Evolutionary conservation across 2,888 invertebrate genomes (phyloP).

Genomic region (Amphipoea lucens): DNA sequence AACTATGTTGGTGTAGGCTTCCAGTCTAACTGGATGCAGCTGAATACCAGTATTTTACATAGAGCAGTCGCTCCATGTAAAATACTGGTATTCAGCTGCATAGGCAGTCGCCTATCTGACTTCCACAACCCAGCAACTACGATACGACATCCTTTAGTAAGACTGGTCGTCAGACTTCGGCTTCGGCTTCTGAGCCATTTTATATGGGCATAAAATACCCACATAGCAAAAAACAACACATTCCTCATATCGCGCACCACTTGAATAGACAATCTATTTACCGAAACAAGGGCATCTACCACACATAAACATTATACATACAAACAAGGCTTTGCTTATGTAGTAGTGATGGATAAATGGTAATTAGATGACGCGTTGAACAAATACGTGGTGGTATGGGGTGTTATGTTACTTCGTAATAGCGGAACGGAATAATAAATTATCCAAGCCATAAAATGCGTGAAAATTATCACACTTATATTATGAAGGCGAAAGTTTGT

Average conservation of each 20-base stretch:
- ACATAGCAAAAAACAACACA: background rate
- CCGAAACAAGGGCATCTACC: conserved; percentile 31
- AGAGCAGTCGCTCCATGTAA: too few species aligned
- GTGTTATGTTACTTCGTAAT: conserved; percentile 18
- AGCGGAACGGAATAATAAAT: background rate
- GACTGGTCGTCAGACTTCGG: too few species aligned
- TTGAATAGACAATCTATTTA: conserved; percentile 27
- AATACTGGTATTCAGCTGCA: too few species aligned
- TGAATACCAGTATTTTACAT: too few species aligned
- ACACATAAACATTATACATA: conserved; percentile 1
- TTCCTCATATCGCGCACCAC: background rate
- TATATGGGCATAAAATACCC: background rate
- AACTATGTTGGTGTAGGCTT: too few species aligned
- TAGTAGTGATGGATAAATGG: conserved; percentile 26
- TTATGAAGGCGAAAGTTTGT: too few species aligned
- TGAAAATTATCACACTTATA: background rate
- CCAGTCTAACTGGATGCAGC: too few species aligned
- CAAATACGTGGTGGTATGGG: conserved; percentile 13
- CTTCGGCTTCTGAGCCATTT: background rate
- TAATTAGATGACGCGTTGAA: conserved; percentile 38
- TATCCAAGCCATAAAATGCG: background rate
- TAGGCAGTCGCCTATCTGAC: too few species aligned
- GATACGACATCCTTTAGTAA: too few species aligned
- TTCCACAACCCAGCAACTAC: too few species aligned
- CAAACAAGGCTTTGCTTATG: conserved; percentile 6